Percentiles rank a stretch among this genome's conserved stretches.
Conservation (phyloP, 2,113 vertebrate genomes). For the Morone saxatilis region DNA sequence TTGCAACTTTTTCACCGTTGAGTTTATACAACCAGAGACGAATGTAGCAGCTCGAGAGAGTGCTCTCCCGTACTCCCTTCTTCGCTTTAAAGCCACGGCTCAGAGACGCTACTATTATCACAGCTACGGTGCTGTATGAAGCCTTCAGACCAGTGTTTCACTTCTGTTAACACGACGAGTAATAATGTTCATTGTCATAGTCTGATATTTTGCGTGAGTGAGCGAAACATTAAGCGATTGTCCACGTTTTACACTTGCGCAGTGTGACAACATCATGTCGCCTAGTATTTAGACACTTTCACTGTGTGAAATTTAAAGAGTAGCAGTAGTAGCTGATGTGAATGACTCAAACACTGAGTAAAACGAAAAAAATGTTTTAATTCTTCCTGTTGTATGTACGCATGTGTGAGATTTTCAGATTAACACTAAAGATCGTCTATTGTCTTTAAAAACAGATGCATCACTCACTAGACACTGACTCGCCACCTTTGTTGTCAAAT, state of each 20-base stretch:
- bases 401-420: background rate
- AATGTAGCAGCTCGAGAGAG: background rate
- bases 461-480: background rate
- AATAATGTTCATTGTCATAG: no score
- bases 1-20: background rate
- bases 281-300: no score
- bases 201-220: background rate
- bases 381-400: background rate
- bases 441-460: background rate
- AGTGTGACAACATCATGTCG: background rate
- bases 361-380: background rate
- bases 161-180: background rate
- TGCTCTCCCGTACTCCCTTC: accelerated
- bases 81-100: conserved; percentile 12
- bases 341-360: background rate
- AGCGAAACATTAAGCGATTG: background rate
- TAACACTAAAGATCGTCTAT: conserved; percentile 27
- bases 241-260: background rate
- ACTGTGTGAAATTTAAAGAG: no score
- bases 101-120: background rate
- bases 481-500: background rate
- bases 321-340: background rate
- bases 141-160: background rate
- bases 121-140: background rate
- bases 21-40: background rate